A percentile compares a stretch with the other conserved stretches of the same genome.
These are phyloP conservation scores for Caenorhabditis remanei DNA, from an alignment of 1,140 invertebrate genomes.

Conservation along the genomic window DNA sequence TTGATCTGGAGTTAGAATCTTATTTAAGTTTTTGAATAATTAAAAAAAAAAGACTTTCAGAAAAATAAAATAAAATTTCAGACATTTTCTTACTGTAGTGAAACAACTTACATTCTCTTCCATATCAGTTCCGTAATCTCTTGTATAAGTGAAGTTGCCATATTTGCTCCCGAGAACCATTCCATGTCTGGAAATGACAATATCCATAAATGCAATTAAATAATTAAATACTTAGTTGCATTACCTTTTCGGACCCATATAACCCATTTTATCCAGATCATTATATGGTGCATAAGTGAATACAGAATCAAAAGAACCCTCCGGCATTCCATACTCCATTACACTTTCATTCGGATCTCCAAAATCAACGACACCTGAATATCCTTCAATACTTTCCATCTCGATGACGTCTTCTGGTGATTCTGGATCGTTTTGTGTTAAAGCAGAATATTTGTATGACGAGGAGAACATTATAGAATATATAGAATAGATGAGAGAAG, in stretches of 20 bases:
- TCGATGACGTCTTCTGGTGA: neutral
- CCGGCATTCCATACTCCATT: conserved; percentile 59
- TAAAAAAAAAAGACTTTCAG: no score
- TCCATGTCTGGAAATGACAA: conserved; percentile 21
- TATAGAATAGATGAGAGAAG: neutral
- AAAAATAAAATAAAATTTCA: no score
- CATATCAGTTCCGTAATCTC: conserved; percentile 40
- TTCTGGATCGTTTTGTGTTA: conserved; percentile 14
- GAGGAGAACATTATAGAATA: conserved; percentile 5
- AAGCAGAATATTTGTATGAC: conserved; percentile 22
- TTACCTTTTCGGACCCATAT: conserved; percentile 63
- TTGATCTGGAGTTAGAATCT: conserved; percentile 50
- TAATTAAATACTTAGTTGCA: conserved; percentile 5
- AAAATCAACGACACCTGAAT: conserved; percentile 15
- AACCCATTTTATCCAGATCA: conserved; percentile 68
- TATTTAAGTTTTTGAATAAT: neutral
- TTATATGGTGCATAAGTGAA: conserved; percentile 68
- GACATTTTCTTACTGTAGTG: conserved; percentile 14
- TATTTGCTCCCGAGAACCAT: conserved; percentile 57
- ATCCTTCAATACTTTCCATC: conserved; percentile 50
- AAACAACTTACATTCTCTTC: conserved; percentile 51
- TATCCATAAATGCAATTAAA: conserved; percentile 45
- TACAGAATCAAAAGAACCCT: conserved; percentile 59
- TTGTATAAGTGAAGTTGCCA: conserved; percentile 62
- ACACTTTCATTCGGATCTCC: conserved; percentile 29